phyloP scores from a whole-genome alignment of 2,797 vertebrate genomes.

The Emys orbicularis region DNA sequence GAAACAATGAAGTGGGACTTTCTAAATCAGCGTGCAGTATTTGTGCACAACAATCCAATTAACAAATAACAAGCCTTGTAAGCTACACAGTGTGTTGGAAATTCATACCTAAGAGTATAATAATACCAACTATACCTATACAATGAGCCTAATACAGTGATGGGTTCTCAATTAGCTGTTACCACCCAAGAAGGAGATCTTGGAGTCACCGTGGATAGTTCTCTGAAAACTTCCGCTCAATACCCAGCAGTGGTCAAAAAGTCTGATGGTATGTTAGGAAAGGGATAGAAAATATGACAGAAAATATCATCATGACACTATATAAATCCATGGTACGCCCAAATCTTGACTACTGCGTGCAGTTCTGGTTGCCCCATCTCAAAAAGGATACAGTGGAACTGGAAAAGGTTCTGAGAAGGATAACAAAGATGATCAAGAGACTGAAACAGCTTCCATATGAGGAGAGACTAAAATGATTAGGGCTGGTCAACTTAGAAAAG shows the following conservation, averaged over 20 bases:
- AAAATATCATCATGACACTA: not conserved
- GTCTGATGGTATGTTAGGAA: not conserved
- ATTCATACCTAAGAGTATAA: not conserved
- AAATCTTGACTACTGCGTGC: accelerated
- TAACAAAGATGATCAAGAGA: not conserved
- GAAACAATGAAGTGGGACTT: conserved; percentile 46
- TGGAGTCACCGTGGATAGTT: not conserved
- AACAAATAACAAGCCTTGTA: accelerated
- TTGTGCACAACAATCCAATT: accelerated
- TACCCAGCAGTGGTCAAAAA: not conserved
- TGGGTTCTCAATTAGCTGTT: not conserved
- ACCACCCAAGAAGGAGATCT: not conserved
- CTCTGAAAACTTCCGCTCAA: not conserved
- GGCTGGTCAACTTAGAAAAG: not conserved
- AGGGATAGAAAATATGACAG: not conserved
- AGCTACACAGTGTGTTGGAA: accelerated
- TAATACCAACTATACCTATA: not conserved
- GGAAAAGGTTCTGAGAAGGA: not conserved
- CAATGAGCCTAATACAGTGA: not conserved
- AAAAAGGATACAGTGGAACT: not conserved
- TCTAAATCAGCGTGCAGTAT: conserved; percentile 16
- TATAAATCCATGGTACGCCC: not conserved
- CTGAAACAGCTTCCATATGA: not conserved
- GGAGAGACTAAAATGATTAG: not conserved
- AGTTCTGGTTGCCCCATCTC: not conserved